Evolutionary conservation across 2,888 invertebrate species (phyloP).

Genomic region (Patella caerulea): DNA sequence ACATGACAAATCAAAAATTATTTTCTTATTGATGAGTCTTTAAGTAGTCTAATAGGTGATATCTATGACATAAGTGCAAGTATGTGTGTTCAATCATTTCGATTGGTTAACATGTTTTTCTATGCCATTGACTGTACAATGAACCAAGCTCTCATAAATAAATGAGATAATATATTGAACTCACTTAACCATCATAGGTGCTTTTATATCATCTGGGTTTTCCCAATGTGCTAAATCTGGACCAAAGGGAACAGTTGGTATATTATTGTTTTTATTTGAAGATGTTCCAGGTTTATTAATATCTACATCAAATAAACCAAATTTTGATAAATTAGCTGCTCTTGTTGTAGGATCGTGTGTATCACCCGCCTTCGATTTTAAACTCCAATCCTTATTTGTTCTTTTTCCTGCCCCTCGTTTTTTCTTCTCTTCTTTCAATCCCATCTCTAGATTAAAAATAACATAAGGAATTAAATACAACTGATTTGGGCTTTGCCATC

Average conservation of each 20-base stretch:
- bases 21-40: too few relatives aligned
- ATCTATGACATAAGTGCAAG: too few relatives aligned
- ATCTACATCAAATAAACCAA: slow-evolving; percentile 29
- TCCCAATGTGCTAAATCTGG: slow-evolving; percentile 75
- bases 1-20: too few relatives aligned
- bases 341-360: slow-evolving; percentile 54
- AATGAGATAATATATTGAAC: slow-evolving; percentile 28
- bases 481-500: too few relatives aligned
- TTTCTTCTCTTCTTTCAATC: background rate
- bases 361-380: slow-evolving; percentile 22
- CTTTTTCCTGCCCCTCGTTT: background rate
- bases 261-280: slow-evolving; percentile 41
- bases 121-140: too few relatives aligned
- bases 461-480: too few relatives aligned
- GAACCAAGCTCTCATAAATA: too few relatives aligned
- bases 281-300: background rate
- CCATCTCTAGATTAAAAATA: background rate
- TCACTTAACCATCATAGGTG: slow-evolving; percentile 72
- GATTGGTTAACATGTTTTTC: too few relatives aligned
- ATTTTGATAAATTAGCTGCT: slow-evolving; percentile 48
- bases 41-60: too few relatives aligned
- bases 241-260: slow-evolving; percentile 74
- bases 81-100: too few relatives aligned
- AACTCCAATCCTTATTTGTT: background rate
- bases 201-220: slow-evolving; percentile 69